phyloP scores from a whole-genome alignment of 2,113 vertebrate genomes.

The Axis porcinus region DNA sequence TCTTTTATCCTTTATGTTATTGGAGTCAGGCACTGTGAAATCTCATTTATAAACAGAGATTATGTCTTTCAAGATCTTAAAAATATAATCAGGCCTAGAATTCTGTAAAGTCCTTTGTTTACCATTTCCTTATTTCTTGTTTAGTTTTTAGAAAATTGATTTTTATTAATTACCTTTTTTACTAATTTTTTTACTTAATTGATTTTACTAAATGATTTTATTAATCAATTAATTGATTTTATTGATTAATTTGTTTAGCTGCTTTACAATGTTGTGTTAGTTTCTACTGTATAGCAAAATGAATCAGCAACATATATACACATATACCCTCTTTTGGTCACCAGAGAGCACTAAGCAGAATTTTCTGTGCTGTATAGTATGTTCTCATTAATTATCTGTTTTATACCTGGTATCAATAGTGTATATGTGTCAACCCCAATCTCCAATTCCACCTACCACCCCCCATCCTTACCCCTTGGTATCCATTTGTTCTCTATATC shows the following conservation, averaged over 20 bases:
- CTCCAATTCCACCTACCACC: background rate
- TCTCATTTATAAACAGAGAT: background rate
- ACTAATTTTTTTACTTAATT: background rate
- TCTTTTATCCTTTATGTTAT: background rate
- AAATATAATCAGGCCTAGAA: background rate
- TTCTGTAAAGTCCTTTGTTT: background rate
- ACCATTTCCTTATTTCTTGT: background rate
- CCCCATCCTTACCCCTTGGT: background rate
- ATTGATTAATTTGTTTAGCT: background rate
- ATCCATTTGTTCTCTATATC: background rate
- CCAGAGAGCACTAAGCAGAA: background rate
- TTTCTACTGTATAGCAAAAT: background rate
- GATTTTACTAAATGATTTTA: background rate
- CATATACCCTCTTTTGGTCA: background rate
- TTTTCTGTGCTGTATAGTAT: background rate
- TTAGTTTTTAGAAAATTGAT: background rate
- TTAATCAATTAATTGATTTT: background rate
- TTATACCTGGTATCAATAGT: background rate
- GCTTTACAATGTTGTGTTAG: background rate
- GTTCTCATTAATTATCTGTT: background rate
- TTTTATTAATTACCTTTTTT: background rate
- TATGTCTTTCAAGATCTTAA: background rate
- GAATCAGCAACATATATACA: background rate
- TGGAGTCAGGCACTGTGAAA: background rate
- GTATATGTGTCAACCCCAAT: background rate